A percentile compares a stretch with the other conserved stretches of the same genome.
These are phyloP conservation scores for Noctua comes DNA, from an alignment of 2,888 invertebrate genomes.

Conservation along the genomic window DNA sequence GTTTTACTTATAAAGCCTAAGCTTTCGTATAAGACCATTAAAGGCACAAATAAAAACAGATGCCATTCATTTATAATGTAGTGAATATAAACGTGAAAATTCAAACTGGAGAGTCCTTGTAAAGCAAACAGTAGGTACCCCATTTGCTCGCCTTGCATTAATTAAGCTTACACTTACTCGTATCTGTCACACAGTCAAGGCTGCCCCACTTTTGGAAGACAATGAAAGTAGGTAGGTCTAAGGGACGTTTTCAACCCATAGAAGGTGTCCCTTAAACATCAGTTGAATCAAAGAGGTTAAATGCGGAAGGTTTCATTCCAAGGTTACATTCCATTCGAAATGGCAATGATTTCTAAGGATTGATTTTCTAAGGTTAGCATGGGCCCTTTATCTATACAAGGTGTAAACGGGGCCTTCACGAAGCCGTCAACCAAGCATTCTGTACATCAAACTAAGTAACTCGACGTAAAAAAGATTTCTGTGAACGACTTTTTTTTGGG, in stretches of 20 bases:
- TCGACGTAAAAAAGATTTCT: no score
- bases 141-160: slow-evolving; percentile 34
- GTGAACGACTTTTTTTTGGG: no score
- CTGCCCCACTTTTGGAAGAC: slow-evolving; percentile 41
- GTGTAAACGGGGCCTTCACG: no score
- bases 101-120: neutral
- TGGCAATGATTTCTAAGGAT: no score
- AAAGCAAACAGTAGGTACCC: neutral
- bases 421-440: no score
- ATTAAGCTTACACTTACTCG: slow-evolving; percentile 35
- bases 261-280: slow-evolving; percentile 21
- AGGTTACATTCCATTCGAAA: neutral
- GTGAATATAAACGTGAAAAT: neutral
- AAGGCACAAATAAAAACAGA: neutral
- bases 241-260: slow-evolving; percentile 15
- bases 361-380: neutral
- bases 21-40: neutral
- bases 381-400: no score
- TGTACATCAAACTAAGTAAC: no score
- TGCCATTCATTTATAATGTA: neutral
- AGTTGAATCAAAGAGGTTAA: slow-evolving; percentile 27
- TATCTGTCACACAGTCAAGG: slow-evolving; percentile 46
- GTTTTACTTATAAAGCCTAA: neutral
- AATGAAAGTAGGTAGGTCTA: slow-evolving; percentile 11
- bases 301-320: slow-evolving; percentile 4